Evolutionary conservation across 53 echinoderm and acorn worm species (phyloP).

Genomic region (Hippasteria phrygiana): DNA sequence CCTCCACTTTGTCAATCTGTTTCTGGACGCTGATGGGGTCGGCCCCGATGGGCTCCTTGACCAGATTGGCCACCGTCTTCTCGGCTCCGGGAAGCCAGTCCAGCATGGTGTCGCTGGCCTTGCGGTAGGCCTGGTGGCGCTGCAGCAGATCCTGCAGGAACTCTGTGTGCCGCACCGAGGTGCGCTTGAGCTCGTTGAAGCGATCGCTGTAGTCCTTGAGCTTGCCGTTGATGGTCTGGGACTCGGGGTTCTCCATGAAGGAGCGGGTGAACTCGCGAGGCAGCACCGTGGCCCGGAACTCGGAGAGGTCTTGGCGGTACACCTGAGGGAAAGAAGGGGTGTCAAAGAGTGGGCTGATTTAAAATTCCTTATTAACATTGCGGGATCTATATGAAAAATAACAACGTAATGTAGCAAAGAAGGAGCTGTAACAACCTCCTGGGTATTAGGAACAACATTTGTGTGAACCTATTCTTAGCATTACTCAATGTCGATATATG

Average conservation of each 20-base stretch:
- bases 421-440: too few species aligned
- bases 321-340: slow-evolving; percentile 42
- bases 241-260: slow-evolving; percentile 91
- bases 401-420: too few species aligned
- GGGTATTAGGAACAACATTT: too few species aligned
- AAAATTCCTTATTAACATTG: neutral
- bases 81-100: slow-evolving; percentile 91
- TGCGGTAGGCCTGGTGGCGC: slow-evolving; percentile 69
- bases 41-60: slow-evolving; percentile 81
- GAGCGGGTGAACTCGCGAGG: slow-evolving; percentile 80
- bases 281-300: slow-evolving; percentile 85
- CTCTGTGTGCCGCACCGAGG: slow-evolving; percentile 79
- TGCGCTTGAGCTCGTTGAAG: slow-evolving; percentile 80
- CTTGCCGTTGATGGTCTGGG: slow-evolving; percentile 78
- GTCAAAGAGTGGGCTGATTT: neutral
- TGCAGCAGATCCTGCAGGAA: slow-evolving; percentile 81
- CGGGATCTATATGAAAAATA: too few species aligned
- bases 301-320: slow-evolving; percentile 83
- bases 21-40: slow-evolving; percentile 87
- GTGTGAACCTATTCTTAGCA: too few species aligned
- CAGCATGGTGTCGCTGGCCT: slow-evolving; percentile 72
- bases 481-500: too few species aligned
- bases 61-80: slow-evolving; percentile 74
- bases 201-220: slow-evolving; percentile 78
- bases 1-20: slow-evolving; percentile 96